Conservation (phyloP, 2,113 vertebrate species). For the Caranx melampygus region DNA sequence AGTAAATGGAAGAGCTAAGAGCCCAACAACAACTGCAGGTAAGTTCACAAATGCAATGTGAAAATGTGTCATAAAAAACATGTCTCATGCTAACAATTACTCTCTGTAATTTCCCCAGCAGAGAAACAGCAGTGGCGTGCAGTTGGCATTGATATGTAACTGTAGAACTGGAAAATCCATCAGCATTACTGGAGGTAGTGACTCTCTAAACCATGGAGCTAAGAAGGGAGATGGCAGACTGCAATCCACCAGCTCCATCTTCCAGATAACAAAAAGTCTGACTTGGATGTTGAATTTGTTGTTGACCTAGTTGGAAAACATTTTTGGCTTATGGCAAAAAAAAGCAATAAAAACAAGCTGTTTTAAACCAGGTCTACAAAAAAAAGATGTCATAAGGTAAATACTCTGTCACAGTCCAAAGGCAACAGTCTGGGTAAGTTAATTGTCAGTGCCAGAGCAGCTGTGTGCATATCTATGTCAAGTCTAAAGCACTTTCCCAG, state of each 20-base stretch:
- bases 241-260: slow-evolving; percentile 8
- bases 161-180: slow-evolving; percentile 69
- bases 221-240: not conserved
- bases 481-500: not conserved
- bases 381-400: slow-evolving; percentile 13
- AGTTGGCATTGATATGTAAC: slow-evolving; percentile 42
- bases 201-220: slow-evolving; percentile 24
- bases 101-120: slow-evolving; percentile 43
- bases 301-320: slow-evolving; percentile 46
- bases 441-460: slow-evolving; percentile 3
- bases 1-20: slow-evolving; percentile 7
- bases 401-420: slow-evolving; percentile 29
- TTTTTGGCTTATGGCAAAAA: not conserved
- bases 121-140: slow-evolving; percentile 29
- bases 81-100: slow-evolving; percentile 20
- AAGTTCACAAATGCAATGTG: slow-evolving; percentile 7
- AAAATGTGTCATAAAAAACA: slow-evolving; percentile 39
- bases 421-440: slow-evolving; percentile 19
- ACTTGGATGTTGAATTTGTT: slow-evolving; percentile 6
- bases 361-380: slow-evolving; percentile 13
- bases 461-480: not conserved
- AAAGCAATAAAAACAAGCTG: not conserved
- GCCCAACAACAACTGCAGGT: slow-evolving; percentile 4
- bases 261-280: slow-evolving; percentile 29
- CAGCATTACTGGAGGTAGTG: slow-evolving; percentile 16